Evolutionary conservation across 2,113 vertebrate species (phyloP), one percentile per base, ranked within the genome.

Genomic region (Odontesthes bonariensis): DNA sequence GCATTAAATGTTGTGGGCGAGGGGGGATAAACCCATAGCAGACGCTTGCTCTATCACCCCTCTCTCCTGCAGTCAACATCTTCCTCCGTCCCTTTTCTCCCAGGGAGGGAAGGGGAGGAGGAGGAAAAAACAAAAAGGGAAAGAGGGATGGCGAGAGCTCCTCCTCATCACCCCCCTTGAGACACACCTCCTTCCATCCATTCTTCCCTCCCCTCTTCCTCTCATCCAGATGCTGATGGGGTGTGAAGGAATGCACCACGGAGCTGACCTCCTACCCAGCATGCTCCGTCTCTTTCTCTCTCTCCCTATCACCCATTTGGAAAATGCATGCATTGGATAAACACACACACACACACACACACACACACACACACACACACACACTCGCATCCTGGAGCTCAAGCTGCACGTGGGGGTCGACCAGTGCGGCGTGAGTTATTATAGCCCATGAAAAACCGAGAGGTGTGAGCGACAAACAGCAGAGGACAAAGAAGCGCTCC

Each of bases 231-330:
- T 93, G 92, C 92, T 94, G 92, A 89, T 87, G 89, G 91, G 87
- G 93, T 95, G 94, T 95, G 95, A 94, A 92, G 95, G 94, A 96
- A 96, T 93, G 93, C 92, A 88, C 82, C 88, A 88, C 72, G 66
- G 81, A 88, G 81, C 87, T 91, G 90, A 91, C 86, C 89, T 89
- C 83, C 86, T 88, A 84, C 70, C 69, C 83, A 80, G 79, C 81
- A 62, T 75, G 67, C 82, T 71, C 75, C 53, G 20, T 51, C 42
- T 33, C 49, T 33, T 35, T 5, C 35, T 33, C 49, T 33, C 31
- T 5, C 35, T 16, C 59, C 27, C 65, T 33, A 54, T 54, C 53
- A 51, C 55, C 9, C 20, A 61, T 73, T 68, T 51, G 14, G 19
- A 65, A 54, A 66, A 55, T 14, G 31, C 33, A 60, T 44, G 44